phyloP scores from a whole-genome alignment of 1,140 invertebrate species.

The Oncopeltus fasciatus region DNA sequence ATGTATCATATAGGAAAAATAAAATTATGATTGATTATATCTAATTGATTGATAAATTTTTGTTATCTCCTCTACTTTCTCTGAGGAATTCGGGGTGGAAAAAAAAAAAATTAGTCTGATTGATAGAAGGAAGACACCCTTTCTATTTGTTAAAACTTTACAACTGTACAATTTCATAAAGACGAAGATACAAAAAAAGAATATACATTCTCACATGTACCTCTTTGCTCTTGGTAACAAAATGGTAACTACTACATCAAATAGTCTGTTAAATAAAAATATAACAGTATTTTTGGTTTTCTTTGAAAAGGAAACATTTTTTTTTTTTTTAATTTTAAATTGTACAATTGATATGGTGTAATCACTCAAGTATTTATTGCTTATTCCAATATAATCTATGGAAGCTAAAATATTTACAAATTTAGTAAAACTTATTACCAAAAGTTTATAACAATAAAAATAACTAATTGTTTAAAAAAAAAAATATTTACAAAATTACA shows the following conservation, averaged over 20 bases:
- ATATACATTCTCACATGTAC: background rate
- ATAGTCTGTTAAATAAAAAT: background rate
- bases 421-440: no score
- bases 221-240: constrained; percentile 6
- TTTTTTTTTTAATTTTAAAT: no score
- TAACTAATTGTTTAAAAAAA: background rate
- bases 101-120: background rate
- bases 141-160: constrained; percentile 2
- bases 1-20: no score
- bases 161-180: background rate
- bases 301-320: background rate
- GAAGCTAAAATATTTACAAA: background rate
- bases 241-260: constrained; percentile 5
- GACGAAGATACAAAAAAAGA: background rate
- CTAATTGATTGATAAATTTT: no score
- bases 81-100: background rate
- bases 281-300: background rate
- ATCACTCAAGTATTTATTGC: background rate
- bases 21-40: no score
- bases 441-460: background rate
- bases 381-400: background rate
- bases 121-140: background rate
- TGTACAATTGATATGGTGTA: background rate
- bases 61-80: background rate
- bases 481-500: background rate